Conservation (phyloP, 2,888 invertebrate genomes). For the Polyommatus iphigenia region DNA sequence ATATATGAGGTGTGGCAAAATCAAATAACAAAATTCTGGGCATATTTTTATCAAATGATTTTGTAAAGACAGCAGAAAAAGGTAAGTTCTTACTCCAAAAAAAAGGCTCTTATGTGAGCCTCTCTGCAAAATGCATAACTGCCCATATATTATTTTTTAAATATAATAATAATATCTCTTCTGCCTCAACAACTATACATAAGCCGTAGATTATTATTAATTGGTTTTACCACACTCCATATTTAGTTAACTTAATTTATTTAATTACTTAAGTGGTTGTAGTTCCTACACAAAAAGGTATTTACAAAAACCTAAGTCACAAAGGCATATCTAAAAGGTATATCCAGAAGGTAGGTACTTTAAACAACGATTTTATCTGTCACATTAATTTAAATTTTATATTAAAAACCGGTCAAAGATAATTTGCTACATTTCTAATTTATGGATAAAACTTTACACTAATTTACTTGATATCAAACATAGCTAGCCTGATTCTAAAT, state of each 20-base stretch:
- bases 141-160: too few species aligned
- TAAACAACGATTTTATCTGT: not conserved
- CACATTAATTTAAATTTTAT: not conserved
- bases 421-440: not conserved
- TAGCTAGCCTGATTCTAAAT: not conserved
- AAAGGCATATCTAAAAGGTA: not conserved
- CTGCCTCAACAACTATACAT: not conserved
- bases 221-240: not conserved
- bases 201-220: not conserved
- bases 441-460: not conserved
- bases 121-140: not conserved
- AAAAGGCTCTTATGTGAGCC: not conserved
- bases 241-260: not conserved
- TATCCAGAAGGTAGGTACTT: not conserved
- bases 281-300: constrained; percentile 16
- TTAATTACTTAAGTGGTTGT: not conserved
- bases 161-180: too few species aligned
- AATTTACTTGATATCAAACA: not conserved
- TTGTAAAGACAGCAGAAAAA: not conserved
- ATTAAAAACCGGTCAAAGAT: not conserved
- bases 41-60: not conserved
- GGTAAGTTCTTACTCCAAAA: not conserved
- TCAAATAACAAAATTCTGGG: not conserved
- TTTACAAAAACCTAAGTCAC: constrained; percentile 9
- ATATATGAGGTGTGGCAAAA: not conserved